A percentile compares a stretch with the other conserved stretches of the same genome.
Conservation (phyloP, 2,797 vertebrate genomes). For the Crocodylus rhombifer region DNA sequence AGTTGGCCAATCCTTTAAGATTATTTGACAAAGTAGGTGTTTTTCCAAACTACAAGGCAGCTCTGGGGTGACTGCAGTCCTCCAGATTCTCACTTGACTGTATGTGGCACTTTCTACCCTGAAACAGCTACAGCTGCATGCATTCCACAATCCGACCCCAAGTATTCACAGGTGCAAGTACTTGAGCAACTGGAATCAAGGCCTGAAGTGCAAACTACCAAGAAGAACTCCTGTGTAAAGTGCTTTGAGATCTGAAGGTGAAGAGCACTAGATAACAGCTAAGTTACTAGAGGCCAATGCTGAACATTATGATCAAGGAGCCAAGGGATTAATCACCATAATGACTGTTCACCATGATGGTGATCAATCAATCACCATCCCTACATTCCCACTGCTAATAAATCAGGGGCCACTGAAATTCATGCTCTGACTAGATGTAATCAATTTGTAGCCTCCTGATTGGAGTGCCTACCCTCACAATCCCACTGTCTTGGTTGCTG, state of each 20-base stretch:
- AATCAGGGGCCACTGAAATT: accelerated
- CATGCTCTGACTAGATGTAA: background rate
- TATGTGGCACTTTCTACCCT: background rate
- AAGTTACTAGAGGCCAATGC: background rate
- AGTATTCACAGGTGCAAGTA: accelerated
- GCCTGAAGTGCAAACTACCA: background rate
- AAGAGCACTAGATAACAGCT: background rate
- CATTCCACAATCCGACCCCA: background rate
- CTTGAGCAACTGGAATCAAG: background rate
- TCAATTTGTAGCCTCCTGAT: background rate
- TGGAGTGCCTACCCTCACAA: background rate
- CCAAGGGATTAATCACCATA: no score
- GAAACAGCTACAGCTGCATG: background rate
- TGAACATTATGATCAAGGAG: background rate
- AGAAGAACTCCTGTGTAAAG: background rate
- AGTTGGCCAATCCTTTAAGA: background rate
- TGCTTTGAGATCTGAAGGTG: background rate
- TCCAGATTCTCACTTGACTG: background rate
- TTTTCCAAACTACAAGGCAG: background rate
- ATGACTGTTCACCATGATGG: no score
- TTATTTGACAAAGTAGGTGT: background rate
- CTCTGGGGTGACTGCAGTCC: background rate
- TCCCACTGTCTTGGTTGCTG: background rate
- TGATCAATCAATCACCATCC: background rate
- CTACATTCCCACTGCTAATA: background rate